Conservation (phyloP, 2,797 vertebrate species). For the Dermochelys coriacea region DNA sequence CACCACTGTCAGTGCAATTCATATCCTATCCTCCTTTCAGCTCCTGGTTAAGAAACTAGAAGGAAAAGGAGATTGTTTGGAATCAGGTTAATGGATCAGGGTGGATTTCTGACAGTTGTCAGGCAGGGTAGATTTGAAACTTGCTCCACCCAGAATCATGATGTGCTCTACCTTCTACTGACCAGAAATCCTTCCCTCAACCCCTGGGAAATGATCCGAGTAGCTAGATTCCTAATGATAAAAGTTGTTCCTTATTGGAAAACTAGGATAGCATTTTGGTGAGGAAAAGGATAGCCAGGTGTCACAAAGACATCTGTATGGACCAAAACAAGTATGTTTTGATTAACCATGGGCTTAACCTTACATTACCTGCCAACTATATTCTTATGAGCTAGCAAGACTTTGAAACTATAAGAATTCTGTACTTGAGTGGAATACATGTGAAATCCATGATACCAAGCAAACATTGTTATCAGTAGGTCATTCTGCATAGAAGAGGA, state of each 20-base stretch:
- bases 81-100: not conserved
- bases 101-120: not conserved
- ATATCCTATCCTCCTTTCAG: not conserved
- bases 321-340: not conserved
- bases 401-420: not conserved
- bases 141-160: not conserved
- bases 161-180: not conserved
- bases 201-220: not conserved
- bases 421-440: not conserved
- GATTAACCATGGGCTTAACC: not conserved
- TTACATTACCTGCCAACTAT: not conserved
- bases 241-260: not conserved
- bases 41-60: not conserved
- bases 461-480: not conserved
- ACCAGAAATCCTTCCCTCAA: not conserved
- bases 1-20: not conserved
- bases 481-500: not conserved
- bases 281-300: not conserved
- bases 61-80: not conserved
- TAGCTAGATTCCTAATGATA: not conserved
- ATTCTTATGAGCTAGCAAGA: not conserved
- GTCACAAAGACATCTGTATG: not conserved
- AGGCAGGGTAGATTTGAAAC: not conserved
- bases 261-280: not conserved
- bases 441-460: not conserved